A percentile compares a stretch with the other conserved stretches of the same genome.
Evolutionary conservation across 2,888 invertebrate species (phyloP).

Genomic region (Nephrotoma appendiculata): DNA sequence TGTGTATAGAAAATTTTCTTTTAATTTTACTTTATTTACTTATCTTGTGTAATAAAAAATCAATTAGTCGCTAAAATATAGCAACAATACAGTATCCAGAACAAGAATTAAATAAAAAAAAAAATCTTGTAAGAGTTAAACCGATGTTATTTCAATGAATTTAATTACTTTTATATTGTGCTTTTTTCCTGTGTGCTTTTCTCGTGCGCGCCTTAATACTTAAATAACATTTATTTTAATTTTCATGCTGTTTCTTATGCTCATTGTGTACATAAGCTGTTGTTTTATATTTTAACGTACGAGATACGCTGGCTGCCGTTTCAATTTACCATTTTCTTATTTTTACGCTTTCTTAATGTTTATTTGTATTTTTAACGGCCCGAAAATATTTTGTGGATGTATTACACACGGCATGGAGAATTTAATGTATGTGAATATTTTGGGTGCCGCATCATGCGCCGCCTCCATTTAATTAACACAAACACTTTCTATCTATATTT

Average conservation of each 20-base stretch:
- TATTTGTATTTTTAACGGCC: background rate
- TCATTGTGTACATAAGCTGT: background rate
- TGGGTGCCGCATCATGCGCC: background rate
- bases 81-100: background rate
- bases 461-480: background rate
- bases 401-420: background rate
- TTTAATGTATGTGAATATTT: background rate
- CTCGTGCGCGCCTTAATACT: background rate
- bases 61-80: background rate
- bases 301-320: background rate
- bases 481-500: background rate
- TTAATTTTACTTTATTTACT: background rate
- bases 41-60: background rate
- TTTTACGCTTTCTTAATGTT: background rate
- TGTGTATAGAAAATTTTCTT: background rate
- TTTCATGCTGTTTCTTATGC: background rate
- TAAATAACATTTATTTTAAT: background rate
- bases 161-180: background rate
- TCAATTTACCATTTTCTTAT: background rate
- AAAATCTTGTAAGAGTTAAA: background rate
- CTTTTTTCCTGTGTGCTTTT: background rate
- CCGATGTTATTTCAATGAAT: background rate
- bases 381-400: background rate
- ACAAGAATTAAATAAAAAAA: background rate
- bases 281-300: background rate